Evolutionary conservation across 2,888 invertebrate genomes (phyloP).

Genomic region (Polydrusus pterygomalis): DNA sequence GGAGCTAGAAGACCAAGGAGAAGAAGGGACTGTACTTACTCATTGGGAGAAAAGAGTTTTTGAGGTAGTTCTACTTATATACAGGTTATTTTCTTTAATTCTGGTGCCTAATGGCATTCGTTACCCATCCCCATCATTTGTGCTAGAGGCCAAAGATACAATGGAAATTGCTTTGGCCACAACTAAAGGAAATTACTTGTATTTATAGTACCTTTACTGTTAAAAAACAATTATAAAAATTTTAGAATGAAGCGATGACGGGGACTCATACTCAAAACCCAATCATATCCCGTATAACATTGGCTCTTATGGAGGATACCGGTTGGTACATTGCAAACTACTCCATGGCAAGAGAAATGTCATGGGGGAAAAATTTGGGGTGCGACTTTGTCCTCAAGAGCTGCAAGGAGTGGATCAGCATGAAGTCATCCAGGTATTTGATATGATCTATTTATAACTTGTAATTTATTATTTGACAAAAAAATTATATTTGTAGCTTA

Average conservation of each 20-base stretch:
- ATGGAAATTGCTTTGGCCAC: too few relatives aligned
- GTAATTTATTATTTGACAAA: neutral
- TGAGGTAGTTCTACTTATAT: constrained; percentile 83
- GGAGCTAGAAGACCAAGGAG: constrained; percentile 98
- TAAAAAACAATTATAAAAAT: constrained; percentile 28
- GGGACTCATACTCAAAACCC: constrained; percentile 99
- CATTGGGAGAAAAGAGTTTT: constrained; percentile 99
- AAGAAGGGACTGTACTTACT: constrained; percentile 95
- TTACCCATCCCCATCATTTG: too few relatives aligned
- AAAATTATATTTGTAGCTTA: neutral
- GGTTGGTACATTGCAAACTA: constrained; percentile 98
- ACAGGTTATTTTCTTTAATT: neutral
- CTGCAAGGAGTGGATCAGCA: constrained; percentile 97
- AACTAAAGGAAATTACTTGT: too few relatives aligned
- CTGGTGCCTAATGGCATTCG: neutral
- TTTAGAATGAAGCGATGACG: constrained; percentile 98
- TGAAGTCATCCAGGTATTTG: constrained; percentile 79
- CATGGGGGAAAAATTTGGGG: constrained; percentile 93
- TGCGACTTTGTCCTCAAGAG: constrained; percentile 96
- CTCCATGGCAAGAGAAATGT: constrained; percentile 87
- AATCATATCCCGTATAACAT: constrained; percentile 94
- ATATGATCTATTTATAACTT: neutral
- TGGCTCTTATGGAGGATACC: constrained; percentile 98
- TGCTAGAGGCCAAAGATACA: too few relatives aligned
- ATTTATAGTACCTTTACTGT: too few relatives aligned